These are phyloP conservation scores for Omphaloscelis lunosa DNA, from an alignment of 2,888 invertebrate species.

Conservation along the genomic window DNA sequence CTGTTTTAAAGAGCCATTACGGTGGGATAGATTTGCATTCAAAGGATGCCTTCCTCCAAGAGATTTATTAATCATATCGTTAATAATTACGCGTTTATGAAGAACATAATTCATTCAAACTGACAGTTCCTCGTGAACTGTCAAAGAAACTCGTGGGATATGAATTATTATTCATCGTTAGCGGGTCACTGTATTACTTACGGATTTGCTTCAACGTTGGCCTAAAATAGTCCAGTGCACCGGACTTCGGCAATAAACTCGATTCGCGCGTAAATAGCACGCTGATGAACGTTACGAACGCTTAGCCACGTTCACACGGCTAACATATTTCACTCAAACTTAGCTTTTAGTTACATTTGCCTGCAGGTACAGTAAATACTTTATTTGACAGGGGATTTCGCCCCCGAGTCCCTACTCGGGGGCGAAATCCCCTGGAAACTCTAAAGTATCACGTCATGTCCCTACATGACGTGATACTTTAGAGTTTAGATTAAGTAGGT, in stretches of 20 bases:
- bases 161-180: conserved; percentile 4
- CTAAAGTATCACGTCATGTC: no score
- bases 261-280: conserved; percentile 40
- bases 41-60: neutral
- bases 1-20: no score
- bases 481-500: neutral
- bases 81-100: neutral
- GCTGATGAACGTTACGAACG: conserved; percentile 2
- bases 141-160: neutral
- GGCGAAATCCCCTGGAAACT: no score
- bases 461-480: neutral
- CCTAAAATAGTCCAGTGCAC: conserved; percentile 27
- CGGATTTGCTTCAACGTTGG: neutral
- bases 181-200: conserved; percentile 1
- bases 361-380: neutral
- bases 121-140: neutral
- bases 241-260: conserved; percentile 27
- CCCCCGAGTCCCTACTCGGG: no score
- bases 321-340: neutral
- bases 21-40: neutral
- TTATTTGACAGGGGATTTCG: neutral
- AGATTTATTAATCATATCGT: neutral
- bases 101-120: no score
- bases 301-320: neutral
- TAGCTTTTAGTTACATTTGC: neutral